Evolutionary conservation across 2,888 invertebrate species (phyloP).

Genomic region (Lasioglossum leucozonium): DNA sequence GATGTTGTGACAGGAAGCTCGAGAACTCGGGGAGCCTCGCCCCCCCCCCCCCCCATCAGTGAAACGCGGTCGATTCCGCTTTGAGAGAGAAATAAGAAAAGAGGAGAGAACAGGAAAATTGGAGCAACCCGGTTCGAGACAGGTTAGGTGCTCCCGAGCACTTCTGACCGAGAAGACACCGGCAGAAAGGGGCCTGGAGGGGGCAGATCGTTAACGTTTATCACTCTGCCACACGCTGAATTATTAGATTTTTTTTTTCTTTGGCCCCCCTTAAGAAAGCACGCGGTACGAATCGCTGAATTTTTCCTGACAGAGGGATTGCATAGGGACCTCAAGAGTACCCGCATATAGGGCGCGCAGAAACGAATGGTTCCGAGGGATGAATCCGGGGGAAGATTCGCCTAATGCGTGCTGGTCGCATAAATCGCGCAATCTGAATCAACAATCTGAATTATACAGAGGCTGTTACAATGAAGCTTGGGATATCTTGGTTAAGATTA

Average conservation of each 20-base stretch:
- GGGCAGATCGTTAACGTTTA: background rate
- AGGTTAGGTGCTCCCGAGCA: conserved; percentile 24
- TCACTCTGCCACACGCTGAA: background rate
- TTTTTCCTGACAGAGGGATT: background rate
- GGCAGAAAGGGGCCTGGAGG: background rate
- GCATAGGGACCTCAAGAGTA: background rate
- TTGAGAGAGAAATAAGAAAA: background rate
- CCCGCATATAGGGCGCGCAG: background rate
- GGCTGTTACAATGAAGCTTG: background rate
- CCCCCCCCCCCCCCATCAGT: too few species aligned
- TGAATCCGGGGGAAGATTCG: background rate
- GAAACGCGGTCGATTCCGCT: conserved; percentile 21
- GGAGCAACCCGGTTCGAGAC: conserved; percentile 28
- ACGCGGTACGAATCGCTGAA: background rate
- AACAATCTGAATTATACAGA: background rate
- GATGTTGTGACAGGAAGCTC: conserved; percentile 59
- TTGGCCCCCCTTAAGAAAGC: background rate
- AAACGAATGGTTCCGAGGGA: background rate
- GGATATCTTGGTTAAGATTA: background rate
- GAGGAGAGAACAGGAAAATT: conserved; percentile 26
- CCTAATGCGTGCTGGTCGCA: background rate
- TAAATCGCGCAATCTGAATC: background rate
- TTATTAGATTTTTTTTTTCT: background rate
- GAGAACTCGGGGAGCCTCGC: conserved; percentile 31
- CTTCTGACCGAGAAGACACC: background rate